These are phyloP conservation scores for Drosophila mettleri DNA, from an alignment of 2,888 invertebrate genomes.

Conservation along the genomic window DNA sequence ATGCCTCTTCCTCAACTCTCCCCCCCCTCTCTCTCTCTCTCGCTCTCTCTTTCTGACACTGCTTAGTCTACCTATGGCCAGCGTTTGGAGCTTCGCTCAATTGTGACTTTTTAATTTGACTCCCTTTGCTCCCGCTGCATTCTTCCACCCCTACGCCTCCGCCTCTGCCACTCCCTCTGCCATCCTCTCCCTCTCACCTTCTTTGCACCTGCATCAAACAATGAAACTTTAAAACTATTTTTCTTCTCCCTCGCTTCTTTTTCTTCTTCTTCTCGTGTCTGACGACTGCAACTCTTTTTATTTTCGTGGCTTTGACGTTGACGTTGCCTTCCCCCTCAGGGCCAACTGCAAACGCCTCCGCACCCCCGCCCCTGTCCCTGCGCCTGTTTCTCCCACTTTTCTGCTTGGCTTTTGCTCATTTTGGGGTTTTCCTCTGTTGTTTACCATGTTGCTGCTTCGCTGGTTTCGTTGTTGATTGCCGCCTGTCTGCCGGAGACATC, in stretches of 20 bases:
- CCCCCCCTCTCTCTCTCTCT: background rate
- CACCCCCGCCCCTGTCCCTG: background rate
- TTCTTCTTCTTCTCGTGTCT: slow-evolving; percentile 28
- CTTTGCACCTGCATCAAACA: slow-evolving; percentile 54
- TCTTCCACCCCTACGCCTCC: background rate
- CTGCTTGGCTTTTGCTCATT: slow-evolving; percentile 14
- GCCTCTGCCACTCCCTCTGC: background rate
- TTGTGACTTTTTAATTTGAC: slow-evolving; percentile 62
- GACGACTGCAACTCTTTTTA: slow-evolving; percentile 30
- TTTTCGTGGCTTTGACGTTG: slow-evolving; percentile 61
- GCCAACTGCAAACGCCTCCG: slow-evolving; percentile 29
- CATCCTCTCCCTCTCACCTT: too few species aligned
- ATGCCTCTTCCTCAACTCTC: background rate
- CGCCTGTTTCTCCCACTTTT: background rate
- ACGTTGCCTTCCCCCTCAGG: slow-evolving; percentile 46
- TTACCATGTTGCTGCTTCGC: slow-evolving; percentile 72
- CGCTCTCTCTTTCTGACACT: too few species aligned
- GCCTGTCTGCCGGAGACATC: slow-evolving; percentile 58
- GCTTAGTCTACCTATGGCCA: slow-evolving; percentile 38
- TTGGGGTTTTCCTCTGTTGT: slow-evolving; percentile 54
- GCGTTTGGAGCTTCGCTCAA: slow-evolving; percentile 40
- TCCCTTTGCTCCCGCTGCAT: background rate
- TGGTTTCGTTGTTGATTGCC: slow-evolving; percentile 76
- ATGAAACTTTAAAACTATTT: slow-evolving; percentile 72
- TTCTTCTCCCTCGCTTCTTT: slow-evolving; percentile 18